Evolutionary conservation across 2,888 invertebrate genomes (phyloP).

Genomic region (Hemicrepidius hirtus): DNA sequence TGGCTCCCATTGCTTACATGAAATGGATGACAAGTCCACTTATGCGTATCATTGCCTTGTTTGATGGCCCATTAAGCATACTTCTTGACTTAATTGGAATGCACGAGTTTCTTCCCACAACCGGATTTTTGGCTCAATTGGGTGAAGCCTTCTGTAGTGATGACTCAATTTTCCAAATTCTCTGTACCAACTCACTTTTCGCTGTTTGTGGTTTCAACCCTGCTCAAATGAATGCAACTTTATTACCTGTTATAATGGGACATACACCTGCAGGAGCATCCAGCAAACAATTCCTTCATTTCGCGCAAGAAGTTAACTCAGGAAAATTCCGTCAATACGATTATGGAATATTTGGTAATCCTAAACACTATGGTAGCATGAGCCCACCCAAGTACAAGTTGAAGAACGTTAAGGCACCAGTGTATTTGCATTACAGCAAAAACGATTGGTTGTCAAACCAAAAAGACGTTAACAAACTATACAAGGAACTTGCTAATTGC

Average conservation of each 20-base stretch:
- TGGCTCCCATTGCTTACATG: conserved; percentile 82
- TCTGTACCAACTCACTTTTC: conserved; percentile 82
- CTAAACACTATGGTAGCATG: conserved; percentile 60
- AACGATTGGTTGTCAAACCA: conserved; percentile 72
- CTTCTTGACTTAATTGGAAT: conserved; percentile 72
- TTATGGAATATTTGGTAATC: conserved; percentile 69
- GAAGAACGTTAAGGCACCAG: conserved; percentile 67
- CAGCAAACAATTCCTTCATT: conserved; percentile 57
- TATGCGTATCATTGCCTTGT: conserved; percentile 40
- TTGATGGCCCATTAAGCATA: conserved; percentile 64
- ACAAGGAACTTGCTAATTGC: conserved; percentile 69
- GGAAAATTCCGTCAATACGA: conserved; percentile 76
- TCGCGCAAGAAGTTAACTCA: conserved; percentile 54
- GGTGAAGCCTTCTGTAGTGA: conserved; percentile 76
- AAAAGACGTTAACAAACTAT: conserved; percentile 71
- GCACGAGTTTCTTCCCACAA: conserved; percentile 79
- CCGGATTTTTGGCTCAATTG: conserved; percentile 72
- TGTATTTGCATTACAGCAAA: conserved; percentile 70
- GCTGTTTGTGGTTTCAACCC: conserved; percentile 78
- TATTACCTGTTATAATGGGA: conserved; percentile 55
- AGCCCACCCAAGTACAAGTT: conserved; percentile 69
- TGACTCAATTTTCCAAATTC: conserved; percentile 73
- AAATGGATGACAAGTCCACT: conserved; percentile 71
- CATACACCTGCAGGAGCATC: conserved; percentile 58
- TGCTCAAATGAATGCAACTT: conserved; percentile 73